Conservation (phyloP, 2,113 vertebrate species). For the Sphyrna mokarran region DNA sequence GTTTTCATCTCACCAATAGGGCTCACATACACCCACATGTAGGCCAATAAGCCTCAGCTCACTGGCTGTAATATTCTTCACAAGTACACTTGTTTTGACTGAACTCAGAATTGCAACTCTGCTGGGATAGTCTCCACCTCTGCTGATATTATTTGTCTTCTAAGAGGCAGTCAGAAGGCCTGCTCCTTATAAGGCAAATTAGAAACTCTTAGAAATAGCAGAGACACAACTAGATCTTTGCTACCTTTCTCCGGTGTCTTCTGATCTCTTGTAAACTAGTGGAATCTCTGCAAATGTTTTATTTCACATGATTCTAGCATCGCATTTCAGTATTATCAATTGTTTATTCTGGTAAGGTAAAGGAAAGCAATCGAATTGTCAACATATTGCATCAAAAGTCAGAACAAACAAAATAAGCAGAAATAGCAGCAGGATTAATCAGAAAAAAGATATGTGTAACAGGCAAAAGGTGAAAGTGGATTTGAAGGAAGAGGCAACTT, state of each 20-base stretch:
- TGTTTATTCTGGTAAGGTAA: background rate
- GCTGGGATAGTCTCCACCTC: background rate
- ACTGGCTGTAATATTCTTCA: background rate
- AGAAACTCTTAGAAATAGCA: background rate
- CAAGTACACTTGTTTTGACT: background rate
- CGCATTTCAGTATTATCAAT: background rate
- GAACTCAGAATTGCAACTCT: background rate
- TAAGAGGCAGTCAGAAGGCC: background rate
- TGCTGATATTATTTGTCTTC: background rate
- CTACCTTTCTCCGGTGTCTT: background rate
- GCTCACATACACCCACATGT: background rate
- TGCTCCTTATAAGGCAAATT: background rate
- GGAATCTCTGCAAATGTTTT: background rate
- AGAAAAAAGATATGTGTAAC: background rate
- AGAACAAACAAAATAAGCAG: constrained; percentile 61
- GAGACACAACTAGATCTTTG: background rate
- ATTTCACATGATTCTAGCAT: background rate
- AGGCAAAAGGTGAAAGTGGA: constrained; percentile 54
- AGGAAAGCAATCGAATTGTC: background rate
- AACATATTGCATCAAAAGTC: constrained; percentile 45
- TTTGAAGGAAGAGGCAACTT: constrained; percentile 67
- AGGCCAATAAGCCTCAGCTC: background rate
- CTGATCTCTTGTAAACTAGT: background rate
- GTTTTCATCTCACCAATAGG: background rate
- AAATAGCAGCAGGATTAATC: constrained; percentile 58